Base-by-base conservation (phyloP, 2,797 vertebrate species). In the Hafferia zeledoni region DNA sequence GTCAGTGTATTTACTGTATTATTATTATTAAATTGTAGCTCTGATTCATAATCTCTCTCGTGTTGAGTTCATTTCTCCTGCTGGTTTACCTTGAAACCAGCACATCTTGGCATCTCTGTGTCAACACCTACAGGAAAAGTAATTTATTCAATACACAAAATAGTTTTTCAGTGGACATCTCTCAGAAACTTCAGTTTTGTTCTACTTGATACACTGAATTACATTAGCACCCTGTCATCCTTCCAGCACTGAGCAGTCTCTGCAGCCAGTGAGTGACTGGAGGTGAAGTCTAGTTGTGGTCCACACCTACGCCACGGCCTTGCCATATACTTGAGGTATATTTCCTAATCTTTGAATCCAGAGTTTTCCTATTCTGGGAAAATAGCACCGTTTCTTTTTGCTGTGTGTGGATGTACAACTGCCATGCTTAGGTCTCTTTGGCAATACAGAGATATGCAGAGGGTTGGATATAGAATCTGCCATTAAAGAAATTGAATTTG, bases 401-500 rank as follows among this genome's bases (percentile, higher is more conserved):
- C 30, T 46, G 3, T 13, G 24, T 3, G 0, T 19, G 37, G 31
- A 27, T 49, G 17, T 18, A 53, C 47, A 28, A 18, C 1, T 1
- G 19, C n/a, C 17, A 2, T 5, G 6, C 39, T 41, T 25, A 53
- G 10, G 3, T 64, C 25, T 69, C 31, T 59, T 56, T 47, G 53
- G 9, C 2, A 8, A 7, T 11, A n/a, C 10, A 47, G 31, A 41
- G 39, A n/a, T 44, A 13, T 9, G 20, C 22, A 57, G 27, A 61
- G 16, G 8, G 10, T 1, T 4, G 3, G 52, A 12, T n/a, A 18
- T 2, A 11, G 37, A 64, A 41, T 7, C 23, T 61, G 25, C 33
- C 39, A 11, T 43, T 33, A 37, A 55, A 69, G 23, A 55, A 39
- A 78, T 8, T 13, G 3, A 13, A 30, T 67, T 56, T 76, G 33